These are phyloP conservation scores for Heliconius sara DNA, from an alignment of 2,888 invertebrate species.

Conservation along the genomic window DNA sequence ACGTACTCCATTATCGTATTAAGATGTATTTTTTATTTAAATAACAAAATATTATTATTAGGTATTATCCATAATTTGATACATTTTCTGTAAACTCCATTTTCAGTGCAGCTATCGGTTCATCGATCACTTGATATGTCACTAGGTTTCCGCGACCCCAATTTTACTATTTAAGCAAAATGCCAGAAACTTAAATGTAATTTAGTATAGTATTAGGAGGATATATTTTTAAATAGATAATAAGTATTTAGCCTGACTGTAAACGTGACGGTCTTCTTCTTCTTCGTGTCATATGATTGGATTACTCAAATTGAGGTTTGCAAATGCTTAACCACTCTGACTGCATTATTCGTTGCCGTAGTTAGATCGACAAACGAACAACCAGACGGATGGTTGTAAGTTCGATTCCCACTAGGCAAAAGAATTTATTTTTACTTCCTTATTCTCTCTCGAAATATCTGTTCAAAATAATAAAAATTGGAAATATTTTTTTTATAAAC, in stretches of 20 bases:
- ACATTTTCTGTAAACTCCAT: neutral
- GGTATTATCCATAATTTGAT: neutral
- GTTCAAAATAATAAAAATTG: too few relatives aligned
- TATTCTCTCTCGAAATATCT: neutral
- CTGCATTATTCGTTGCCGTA: too few relatives aligned
- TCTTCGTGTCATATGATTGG: too few relatives aligned
- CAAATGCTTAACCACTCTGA: too few relatives aligned
- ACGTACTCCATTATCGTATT: too few relatives aligned
- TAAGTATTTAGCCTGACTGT: neutral
- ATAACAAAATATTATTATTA: too few relatives aligned
- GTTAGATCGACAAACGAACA: too few relatives aligned
- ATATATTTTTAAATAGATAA: neutral
- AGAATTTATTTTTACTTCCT: neutral
- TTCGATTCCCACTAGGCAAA: neutral
- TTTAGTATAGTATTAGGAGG: neutral
- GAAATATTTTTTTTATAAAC: too few relatives aligned
- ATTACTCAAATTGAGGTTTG: too few relatives aligned
- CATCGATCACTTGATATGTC: constrained; percentile 12
- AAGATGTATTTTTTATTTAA: too few relatives aligned
- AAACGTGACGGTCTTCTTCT: neutral
- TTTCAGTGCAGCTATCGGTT: neutral
- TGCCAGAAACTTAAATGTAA: neutral
- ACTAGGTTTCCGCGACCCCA: constrained; percentile 3
- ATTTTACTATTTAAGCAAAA: neutral
- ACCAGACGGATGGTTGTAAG: too few relatives aligned